A percentile compares a stretch with the other conserved stretches of the same genome.
phyloP scores from a whole-genome alignment of 1,140 invertebrate genomes.

The Aleiodes sp. region DNA sequence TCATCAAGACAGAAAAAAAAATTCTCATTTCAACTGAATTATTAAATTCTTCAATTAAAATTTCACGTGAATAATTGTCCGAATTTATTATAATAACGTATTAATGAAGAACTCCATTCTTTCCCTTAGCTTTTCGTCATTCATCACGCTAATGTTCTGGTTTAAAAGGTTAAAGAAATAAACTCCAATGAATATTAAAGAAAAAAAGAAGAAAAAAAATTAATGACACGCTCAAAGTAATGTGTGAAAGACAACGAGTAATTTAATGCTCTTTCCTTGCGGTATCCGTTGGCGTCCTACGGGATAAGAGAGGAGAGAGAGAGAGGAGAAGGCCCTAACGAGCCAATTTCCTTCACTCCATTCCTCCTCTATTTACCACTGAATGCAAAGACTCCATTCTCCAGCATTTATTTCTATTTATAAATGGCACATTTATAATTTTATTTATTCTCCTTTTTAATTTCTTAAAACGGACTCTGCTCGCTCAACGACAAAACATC shows the following conservation, averaged over 20 bases:
- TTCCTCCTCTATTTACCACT: not conserved
- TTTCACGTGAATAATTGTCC: too few species aligned
- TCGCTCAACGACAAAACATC: too few species aligned
- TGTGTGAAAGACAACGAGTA: constrained; percentile 10
- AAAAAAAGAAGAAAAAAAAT: not conserved
- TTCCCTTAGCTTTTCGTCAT: too few species aligned
- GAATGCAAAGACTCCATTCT: not conserved
- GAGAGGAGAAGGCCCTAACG: constrained; percentile 3
- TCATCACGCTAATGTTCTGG: not conserved
- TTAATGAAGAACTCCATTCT: too few species aligned
- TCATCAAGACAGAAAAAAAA: too few species aligned
- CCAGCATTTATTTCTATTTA: too few species aligned
- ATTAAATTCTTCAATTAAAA: too few species aligned
- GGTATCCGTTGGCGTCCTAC: not conserved
- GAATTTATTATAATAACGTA: too few species aligned
- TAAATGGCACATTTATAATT: constrained; percentile 12
- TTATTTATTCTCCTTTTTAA: not conserved
- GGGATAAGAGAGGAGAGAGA: too few species aligned
- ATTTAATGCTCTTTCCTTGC: constrained; percentile 10
- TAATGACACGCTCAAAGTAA: not conserved
- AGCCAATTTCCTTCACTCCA: constrained; percentile 19
- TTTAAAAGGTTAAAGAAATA: not conserved
- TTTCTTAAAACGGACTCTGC: not conserved
- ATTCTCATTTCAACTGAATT: too few species aligned
- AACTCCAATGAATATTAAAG: not conserved